Conservation (phyloP, 64 coral and sea anemone species). For the Montipora foliosa region DNA sequence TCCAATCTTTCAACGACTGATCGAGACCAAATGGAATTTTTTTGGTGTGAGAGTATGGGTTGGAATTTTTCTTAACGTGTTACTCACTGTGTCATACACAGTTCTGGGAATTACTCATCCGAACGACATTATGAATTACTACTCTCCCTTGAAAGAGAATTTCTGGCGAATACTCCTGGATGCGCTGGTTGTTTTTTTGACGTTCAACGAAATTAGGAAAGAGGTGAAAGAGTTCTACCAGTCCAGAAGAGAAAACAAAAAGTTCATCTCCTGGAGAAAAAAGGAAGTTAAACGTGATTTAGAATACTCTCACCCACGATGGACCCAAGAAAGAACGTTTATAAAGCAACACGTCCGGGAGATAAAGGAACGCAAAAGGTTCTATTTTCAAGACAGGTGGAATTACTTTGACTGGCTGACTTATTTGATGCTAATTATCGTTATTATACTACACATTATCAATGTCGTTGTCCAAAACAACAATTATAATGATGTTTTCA, state of each 20-base stretch:
- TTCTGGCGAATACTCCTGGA: constrained; percentile 77
- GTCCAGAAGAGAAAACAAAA: constrained; percentile 54
- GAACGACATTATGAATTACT: neutral
- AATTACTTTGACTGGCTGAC: constrained; percentile 84
- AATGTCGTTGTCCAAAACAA: constrained; percentile 64
- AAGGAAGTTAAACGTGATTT: constrained; percentile 66
- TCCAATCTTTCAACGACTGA: constrained; percentile 49
- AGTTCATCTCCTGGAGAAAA: constrained; percentile 69
- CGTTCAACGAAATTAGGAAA: constrained; percentile 82
- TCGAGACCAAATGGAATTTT: constrained; percentile 41
- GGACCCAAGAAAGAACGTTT: constrained; percentile 73
- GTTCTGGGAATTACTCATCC: constrained; percentile 23
- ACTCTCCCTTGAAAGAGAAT: constrained; percentile 50
- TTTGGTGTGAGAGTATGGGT: constrained; percentile 35
- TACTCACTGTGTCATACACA: constrained; percentile 44
- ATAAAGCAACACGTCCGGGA: constrained; percentile 58
- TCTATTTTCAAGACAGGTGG: constrained; percentile 78
- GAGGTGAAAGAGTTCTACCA: constrained; percentile 71
- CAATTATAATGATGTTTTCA: constrained; percentile 61
- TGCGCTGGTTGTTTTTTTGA: constrained; percentile 69
- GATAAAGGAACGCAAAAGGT: constrained; percentile 34
- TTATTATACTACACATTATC: constrained; percentile 60
- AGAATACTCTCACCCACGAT: constrained; percentile 77
- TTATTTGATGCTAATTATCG: constrained; percentile 66
- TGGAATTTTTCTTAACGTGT: constrained; percentile 36